Evolutionary conservation across 30 jellyfish, hydroid and myxozoan genomes (phyloP).

Genomic region (Pseudorhiza aurosa): DNA sequence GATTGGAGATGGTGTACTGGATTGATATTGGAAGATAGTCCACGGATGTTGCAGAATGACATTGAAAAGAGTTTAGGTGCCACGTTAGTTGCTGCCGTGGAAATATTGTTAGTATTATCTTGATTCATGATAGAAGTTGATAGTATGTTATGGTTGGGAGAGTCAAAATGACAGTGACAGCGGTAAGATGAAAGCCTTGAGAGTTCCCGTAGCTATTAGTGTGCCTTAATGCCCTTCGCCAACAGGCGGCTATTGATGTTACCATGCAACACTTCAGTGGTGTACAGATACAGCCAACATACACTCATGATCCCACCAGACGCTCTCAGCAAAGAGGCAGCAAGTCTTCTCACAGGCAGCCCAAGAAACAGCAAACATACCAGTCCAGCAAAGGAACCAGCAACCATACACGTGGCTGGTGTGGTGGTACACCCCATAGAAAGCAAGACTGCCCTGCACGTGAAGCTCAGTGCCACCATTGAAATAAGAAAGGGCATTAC

Average conservation of each 20-base stretch:
- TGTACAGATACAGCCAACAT: conserved; percentile 12
- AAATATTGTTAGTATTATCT: no score
- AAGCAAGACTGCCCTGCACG: conserved; percentile 6
- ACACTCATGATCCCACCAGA: conserved; percentile 35
- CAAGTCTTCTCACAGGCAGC: background rate
- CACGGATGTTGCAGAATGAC: no score
- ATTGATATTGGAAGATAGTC: no score
- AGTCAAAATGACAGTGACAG: no score
- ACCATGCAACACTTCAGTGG: conserved; percentile 37
- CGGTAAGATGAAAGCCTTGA: no score
- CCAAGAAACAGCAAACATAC: background rate
- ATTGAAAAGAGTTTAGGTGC: no score
- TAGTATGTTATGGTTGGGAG: no score
- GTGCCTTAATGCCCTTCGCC: conserved; percentile 12
- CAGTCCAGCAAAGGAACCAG: conserved; percentile 3
- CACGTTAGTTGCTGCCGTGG: no score
- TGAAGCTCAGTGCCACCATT: conserved; percentile 1
- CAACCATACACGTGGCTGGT: background rate
- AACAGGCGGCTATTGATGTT: conserved; percentile 28
- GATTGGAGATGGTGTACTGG: no score
- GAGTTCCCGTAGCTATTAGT: no score
- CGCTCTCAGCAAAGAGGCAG: conserved; percentile 16
- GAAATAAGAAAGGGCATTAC: conserved; percentile 1
- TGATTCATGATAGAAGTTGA: no score
- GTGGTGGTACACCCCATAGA: background rate